These are phyloP conservation scores for Caenorhabditis inopinata DNA, from an alignment of 1,140 invertebrate genomes.

Conservation along the genomic window DNA sequence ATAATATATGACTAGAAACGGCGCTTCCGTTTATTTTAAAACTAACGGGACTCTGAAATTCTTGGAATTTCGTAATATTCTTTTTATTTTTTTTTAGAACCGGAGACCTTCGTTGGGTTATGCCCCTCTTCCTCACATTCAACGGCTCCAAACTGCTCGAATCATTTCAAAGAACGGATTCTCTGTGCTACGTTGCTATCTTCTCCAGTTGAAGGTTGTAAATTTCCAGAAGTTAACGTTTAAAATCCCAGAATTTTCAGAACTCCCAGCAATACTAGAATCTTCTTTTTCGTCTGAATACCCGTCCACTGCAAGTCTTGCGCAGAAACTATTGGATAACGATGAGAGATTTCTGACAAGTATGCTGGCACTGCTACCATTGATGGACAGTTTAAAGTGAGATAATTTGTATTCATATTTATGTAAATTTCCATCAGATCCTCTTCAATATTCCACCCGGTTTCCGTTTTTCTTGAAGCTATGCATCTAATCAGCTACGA, in stretches of 20 bases:
- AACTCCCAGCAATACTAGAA: not conserved
- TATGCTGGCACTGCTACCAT: not conserved
- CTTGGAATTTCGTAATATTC: too few relatives aligned
- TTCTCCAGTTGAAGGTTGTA: not conserved
- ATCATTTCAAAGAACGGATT: not conserved
- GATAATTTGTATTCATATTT: too few relatives aligned
- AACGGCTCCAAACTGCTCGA: not conserved
- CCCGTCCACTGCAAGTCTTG: not conserved
- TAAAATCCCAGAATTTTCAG: not conserved
- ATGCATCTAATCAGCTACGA: conserved; percentile 1
- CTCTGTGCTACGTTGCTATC: not conserved
- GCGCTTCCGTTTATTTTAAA: too few relatives aligned
- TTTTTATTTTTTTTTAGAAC: not conserved
- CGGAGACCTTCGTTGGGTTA: not conserved
- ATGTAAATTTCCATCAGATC: not conserved
- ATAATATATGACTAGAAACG: too few relatives aligned
- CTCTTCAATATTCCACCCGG: not conserved
- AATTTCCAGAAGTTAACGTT: too few relatives aligned
- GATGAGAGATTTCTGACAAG: conserved; percentile 19
- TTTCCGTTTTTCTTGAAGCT: not conserved
- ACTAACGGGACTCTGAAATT: too few relatives aligned
- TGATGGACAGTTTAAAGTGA: not conserved
- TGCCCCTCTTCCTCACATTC: not conserved
- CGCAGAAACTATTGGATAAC: not conserved
- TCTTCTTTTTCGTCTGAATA: not conserved